phyloP scores from a whole-genome alignment of 1,140 invertebrate genomes.

The Drosophila azteca region DNA sequence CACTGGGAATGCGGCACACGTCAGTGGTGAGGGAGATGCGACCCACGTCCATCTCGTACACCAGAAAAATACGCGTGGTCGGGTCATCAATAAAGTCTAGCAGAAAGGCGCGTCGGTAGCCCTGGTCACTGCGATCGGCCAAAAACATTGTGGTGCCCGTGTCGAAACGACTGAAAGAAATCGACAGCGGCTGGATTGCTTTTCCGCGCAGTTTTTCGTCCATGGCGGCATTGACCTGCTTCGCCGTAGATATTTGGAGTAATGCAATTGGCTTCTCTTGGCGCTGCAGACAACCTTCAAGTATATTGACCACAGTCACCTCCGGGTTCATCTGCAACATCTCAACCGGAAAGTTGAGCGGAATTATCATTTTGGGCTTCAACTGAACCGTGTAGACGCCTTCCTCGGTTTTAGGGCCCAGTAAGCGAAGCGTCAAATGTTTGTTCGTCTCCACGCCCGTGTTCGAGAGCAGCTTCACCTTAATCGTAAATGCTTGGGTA shows the following conservation, averaged over 20 bases:
- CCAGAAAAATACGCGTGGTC: slow-evolving; percentile 31
- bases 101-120: slow-evolving; percentile 57
- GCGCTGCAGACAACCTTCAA: slow-evolving; percentile 2
- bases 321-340: slow-evolving; percentile 33
- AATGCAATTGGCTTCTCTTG: slow-evolving; percentile 32
- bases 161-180: slow-evolving; percentile 12
- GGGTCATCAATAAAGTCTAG: slow-evolving; percentile 32
- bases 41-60: slow-evolving; percentile 69
- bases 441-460: slow-evolving; percentile 46
- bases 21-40: slow-evolving; percentile 37
- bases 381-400: slow-evolving; percentile 46
- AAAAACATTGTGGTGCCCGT: slow-evolving; percentile 15
- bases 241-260: slow-evolving; percentile 43
- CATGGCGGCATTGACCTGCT: slow-evolving; percentile 39
- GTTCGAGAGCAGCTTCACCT: slow-evolving; percentile 33
- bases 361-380: slow-evolving; percentile 45
- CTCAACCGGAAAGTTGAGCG: slow-evolving; percentile 39
- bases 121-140: slow-evolving; percentile 41
- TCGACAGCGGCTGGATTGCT: background rate
- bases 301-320: slow-evolving; percentile 26
- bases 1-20: slow-evolving; percentile 44
- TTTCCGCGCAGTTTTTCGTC: slow-evolving; percentile 13
- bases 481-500: slow-evolving; percentile 38
- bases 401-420: slow-evolving; percentile 30
- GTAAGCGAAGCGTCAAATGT: slow-evolving; percentile 25